phyloP scores from a whole-genome alignment of 2,113 vertebrate genomes.

The Dinomys branickii region DNA sequence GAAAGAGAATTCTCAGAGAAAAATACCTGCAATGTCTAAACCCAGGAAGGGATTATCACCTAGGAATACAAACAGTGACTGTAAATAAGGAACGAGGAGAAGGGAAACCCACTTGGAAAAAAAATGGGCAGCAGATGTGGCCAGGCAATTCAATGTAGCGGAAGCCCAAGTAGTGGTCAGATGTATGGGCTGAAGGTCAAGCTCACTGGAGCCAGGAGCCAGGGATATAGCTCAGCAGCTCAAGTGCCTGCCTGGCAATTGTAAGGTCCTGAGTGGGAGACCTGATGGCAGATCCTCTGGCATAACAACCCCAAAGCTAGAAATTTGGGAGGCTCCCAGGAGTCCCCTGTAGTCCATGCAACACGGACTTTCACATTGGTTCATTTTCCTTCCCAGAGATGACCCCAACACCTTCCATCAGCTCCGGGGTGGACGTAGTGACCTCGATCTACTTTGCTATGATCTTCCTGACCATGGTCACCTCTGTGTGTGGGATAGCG shows the following conservation, averaged over 20 bases:
- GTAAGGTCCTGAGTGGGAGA: too few relatives aligned
- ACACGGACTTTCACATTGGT: fast-evolving
- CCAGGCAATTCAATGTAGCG: background rate
- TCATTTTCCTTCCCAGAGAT: background rate
- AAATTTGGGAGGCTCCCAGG: fast-evolving
- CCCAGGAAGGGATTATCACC: background rate
- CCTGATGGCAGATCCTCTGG: fast-evolving
- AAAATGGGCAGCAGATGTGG: background rate
- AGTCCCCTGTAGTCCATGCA: fast-evolving
- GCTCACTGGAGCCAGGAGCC: too few relatives aligned
- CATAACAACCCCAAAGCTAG: background rate
- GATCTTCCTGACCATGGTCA: constrained; percentile 61
- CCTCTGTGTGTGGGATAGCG: constrained; percentile 60
- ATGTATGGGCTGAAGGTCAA: background rate
- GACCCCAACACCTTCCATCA: background rate
- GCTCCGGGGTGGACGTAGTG: fast-evolving
- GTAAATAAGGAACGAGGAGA: background rate
- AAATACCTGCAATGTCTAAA: background rate
- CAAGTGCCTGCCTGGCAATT: too few relatives aligned
- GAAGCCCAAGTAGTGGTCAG: too few relatives aligned
- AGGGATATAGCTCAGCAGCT: too few relatives aligned
- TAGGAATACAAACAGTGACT: background rate
- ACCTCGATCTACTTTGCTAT: background rate
- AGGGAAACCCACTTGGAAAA: background rate
- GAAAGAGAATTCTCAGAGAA: background rate